Evolutionary conservation across 1,140 invertebrate species (phyloP).

Genomic region (Ericerus pela): DNA sequence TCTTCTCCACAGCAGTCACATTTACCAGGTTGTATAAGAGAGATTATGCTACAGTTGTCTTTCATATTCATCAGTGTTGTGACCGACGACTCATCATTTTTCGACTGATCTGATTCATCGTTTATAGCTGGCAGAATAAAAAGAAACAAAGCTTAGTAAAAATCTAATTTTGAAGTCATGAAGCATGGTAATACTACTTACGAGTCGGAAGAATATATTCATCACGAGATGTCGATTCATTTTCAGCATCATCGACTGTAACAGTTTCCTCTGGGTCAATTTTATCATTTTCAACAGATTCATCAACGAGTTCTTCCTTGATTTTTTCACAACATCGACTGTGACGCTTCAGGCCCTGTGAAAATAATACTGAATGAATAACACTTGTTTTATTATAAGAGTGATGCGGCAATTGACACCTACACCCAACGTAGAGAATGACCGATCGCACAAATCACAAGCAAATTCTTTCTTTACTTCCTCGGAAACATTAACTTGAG

Average conservation of each 20-base stretch:
- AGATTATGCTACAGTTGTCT: background rate
- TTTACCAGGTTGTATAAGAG: constrained; percentile 24
- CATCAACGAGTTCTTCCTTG: constrained; percentile 7
- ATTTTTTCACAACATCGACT: constrained; percentile 13
- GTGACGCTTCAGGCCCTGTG: constrained; percentile 17
- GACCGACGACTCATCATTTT: too few relatives aligned
- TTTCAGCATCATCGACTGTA: background rate
- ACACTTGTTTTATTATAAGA: background rate
- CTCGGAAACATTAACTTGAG: background rate
- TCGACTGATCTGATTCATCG: too few relatives aligned
- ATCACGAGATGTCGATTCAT: background rate
- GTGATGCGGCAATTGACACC: background rate
- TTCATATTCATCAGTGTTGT: too few relatives aligned
- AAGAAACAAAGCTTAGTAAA: too few relatives aligned
- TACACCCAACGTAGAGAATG: background rate
- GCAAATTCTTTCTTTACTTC: background rate
- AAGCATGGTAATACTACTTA: background rate
- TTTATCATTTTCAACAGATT: background rate
- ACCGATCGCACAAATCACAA: background rate
- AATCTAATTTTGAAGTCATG: background rate
- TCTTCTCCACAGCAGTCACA: constrained; percentile 39
- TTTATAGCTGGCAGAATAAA: too few relatives aligned
- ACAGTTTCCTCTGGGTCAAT: background rate
- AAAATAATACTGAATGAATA: background rate
- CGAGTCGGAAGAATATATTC: background rate